Evolutionary conservation across 2,888 invertebrate genomes (phyloP).

Genomic region (Zygothrica quintamaculata): DNA sequence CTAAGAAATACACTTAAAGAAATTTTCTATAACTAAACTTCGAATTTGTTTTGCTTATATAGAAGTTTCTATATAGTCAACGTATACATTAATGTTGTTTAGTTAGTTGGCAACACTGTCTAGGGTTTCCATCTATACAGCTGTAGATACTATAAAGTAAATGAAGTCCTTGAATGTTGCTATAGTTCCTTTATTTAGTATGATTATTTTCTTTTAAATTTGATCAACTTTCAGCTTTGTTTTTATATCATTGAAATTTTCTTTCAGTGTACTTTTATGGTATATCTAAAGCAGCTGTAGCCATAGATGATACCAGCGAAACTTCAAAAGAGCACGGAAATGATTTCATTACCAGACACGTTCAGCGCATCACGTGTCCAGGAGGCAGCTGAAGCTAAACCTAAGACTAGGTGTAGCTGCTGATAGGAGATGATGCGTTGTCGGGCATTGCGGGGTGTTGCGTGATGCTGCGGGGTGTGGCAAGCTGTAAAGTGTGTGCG

Average conservation of each 20-base stretch:
- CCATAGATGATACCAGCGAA: conserved; percentile 71
- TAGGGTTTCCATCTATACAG: too few relatives aligned
- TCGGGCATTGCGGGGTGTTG: not conserved
- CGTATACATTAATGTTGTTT: too few relatives aligned
- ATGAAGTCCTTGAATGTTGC: too few relatives aligned
- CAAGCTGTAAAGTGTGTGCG: conserved; percentile 65
- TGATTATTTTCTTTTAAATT: too few relatives aligned
- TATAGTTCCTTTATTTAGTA: too few relatives aligned
- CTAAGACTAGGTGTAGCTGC: conserved; percentile 4
- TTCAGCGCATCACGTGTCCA: conserved; percentile 55
- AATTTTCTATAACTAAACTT: too few relatives aligned
- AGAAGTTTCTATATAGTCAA: too few relatives aligned
- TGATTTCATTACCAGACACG: conserved; percentile 80
- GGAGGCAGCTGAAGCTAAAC: conserved; percentile 17
- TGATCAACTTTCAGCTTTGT: too few relatives aligned
- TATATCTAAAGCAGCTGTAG: conserved; percentile 42
- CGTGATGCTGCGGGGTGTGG: not conserved
- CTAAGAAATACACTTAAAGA: conserved; percentile 26
- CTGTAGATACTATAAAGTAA: too few relatives aligned
- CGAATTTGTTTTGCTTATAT: too few relatives aligned
- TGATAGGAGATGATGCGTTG: not conserved
- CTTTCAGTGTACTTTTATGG: conserved; percentile 25
- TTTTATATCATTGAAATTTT: conserved; percentile 5
- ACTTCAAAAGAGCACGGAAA: conserved; percentile 78
- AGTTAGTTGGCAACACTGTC: too few relatives aligned